phyloP scores from a whole-genome alignment of 2,888 invertebrate species.

The Tricholauxania praeusta region DNA sequence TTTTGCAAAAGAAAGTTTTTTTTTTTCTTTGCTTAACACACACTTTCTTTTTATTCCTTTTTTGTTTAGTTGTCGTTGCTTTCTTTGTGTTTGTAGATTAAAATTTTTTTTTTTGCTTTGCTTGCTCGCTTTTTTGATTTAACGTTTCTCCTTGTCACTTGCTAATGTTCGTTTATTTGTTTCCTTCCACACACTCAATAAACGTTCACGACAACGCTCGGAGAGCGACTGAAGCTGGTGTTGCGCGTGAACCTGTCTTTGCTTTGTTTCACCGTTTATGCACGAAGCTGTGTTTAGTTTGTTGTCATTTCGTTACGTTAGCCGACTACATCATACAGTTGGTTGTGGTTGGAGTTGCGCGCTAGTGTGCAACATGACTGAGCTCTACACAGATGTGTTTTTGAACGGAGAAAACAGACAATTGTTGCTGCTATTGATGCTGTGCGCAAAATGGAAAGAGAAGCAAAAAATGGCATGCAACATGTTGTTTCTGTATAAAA shows the following conservation, averaged over 20 bases:
- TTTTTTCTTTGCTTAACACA: slow-evolving; percentile 3
- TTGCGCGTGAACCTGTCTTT: slow-evolving; percentile 35
- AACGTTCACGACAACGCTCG: slow-evolving; percentile 66
- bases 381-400: not conserved
- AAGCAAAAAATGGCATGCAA: not conserved
- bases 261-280: slow-evolving; percentile 27
- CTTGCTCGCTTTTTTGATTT: not conserved
- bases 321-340: too few species aligned
- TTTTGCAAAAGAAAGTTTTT: slow-evolving; percentile 12
- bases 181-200: slow-evolving; percentile 46
- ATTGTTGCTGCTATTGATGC: slow-evolving; percentile 19
- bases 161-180: slow-evolving; percentile 10
- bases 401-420: slow-evolving; percentile 10
- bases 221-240: slow-evolving; percentile 63
- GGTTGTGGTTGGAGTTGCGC: not conserved
- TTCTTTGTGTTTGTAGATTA: slow-evolving; percentile 15
- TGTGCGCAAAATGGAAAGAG: not conserved
- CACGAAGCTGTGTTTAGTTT: slow-evolving; percentile 28
- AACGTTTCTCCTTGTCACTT: slow-evolving; percentile 10
- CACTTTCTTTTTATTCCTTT: slow-evolving; percentile 30
- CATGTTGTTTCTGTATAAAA: not conserved
- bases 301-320: not conserved
- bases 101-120: not conserved
- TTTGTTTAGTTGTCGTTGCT: slow-evolving; percentile 20
- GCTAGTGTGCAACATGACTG: slow-evolving; percentile 3